These are phyloP conservation scores for Tetropium fuscum DNA, from an alignment of 2,888 invertebrate genomes.

Conservation along the genomic window DNA sequence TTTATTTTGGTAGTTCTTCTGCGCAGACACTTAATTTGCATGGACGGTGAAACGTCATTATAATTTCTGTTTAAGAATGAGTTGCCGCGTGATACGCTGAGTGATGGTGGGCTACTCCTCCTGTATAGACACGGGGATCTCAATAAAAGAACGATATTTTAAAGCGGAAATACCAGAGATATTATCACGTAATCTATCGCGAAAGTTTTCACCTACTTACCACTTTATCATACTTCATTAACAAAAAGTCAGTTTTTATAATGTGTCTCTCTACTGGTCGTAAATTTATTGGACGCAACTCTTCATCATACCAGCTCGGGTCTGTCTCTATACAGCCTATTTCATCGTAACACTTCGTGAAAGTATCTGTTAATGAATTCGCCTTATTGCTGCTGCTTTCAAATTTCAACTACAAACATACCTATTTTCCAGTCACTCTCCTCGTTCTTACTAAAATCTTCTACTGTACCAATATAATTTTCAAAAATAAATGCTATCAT, in stretches of 20 bases:
- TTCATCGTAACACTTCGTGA: slow-evolving; percentile 60
- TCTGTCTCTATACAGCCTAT: slow-evolving; percentile 63
- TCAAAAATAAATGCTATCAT: slow-evolving; percentile 1
- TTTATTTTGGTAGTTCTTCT: no score
- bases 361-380: slow-evolving; percentile 44
- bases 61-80: no score
- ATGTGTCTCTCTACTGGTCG: slow-evolving; percentile 61
- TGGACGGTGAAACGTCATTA: no score
- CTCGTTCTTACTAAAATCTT: background rate
- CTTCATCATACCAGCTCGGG: slow-evolving; percentile 61
- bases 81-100: no score
- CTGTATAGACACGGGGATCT: no score
- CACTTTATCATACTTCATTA: slow-evolving; percentile 50
- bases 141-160: no score
- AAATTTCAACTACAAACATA: background rate
- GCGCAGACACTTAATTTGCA: no score
- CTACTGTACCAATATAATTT: background rate
- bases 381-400: background rate
- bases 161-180: no score
- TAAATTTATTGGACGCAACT: slow-evolving; percentile 60
- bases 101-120: no score
- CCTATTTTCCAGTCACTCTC: background rate
- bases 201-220: slow-evolving; percentile 35
- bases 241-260: slow-evolving; percentile 63
- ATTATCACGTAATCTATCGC: no score